Base-by-base conservation (phyloP, 1,140 invertebrate species). In the Latrodectus geometricus region DNA sequence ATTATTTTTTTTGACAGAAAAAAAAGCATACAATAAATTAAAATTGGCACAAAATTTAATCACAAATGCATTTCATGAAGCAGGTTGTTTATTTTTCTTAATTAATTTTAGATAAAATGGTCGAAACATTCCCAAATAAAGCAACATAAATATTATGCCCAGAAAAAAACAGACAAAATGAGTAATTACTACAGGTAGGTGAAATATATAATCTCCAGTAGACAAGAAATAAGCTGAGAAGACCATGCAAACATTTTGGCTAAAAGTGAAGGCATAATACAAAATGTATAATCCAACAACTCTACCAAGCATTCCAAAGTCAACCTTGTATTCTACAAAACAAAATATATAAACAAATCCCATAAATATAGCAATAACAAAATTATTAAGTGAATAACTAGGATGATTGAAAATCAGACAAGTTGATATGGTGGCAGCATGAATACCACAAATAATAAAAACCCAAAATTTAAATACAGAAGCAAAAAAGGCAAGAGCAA, bases 401-500 rank as follows among this genome's bases (percentile, higher is more conserved):
- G 79, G 75, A 20, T 76, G 86, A 50, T 87, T 75, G 56, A 79
- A 74, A 11, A 88, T 78, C 15, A 92, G 81, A 94, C 95, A 96
- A 0, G 93, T 90, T 21, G 94, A 94, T 94, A 96, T 96, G n/a
- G 93, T 88, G 0, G 95, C 88, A 93, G 95, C 95, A 92, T 97
- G 96, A 70, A 94, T 87, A 0, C 92, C 88, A 88, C 94, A 94
- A n/a, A 93, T 93, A 23, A 95, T 86, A 23, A 93, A 90, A 0
- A 93, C 93, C 91, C 93, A 94, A 78, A 93, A 89, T 4, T 94
- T 93, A 90, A 93, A 94, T 8, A 89, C 87, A 8, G 90, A 89
- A 11, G 91, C 90, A 87, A 92, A 91, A 49, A 91, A 82, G 9
- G 91, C 90, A 68, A 93, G 88, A 21, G 92, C 91, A 9, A 92